Base-by-base conservation (phyloP, 2,888 invertebrate genomes). In the Cosmopolites sordidus region DNA sequence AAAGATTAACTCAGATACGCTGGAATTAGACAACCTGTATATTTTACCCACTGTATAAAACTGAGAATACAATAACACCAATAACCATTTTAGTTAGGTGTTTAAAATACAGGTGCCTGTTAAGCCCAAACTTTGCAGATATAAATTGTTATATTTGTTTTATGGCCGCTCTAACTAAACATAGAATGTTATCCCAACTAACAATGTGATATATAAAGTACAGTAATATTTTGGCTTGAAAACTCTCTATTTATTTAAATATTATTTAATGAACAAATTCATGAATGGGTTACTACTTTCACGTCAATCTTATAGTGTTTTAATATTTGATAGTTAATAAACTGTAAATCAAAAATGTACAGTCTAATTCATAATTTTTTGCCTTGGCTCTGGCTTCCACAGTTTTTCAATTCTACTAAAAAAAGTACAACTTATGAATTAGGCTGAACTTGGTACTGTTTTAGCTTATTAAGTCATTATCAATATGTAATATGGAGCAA, bases 141-240 rank as follows among this genome's bases (percentile, higher is more conserved):
- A 11, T n/a, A 12, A 33, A 12, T 27, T 33, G 12, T 33, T 33
- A 33, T 12, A 33, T 12, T 33, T 12, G 12, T 33, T 33, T 12
- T 33, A 33, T 33, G 30, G 14, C 12, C 27, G 37, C 43, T 51
- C 11, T 37, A 8, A 38, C 44, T 37, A 6, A 43, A 52, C 48
- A 33, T 17, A 38, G 46, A 43, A 39, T 55, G 50, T 48, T 30
- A 48, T 51, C 51, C 50, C 51, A 48, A 48, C 55, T 51, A 55
- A 54, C 42, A 39, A 49, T 50, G 55, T 51, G 55, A 55, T 55
- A 55, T 42, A 43, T 15, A 17, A 55, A 42, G 29, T 54, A 54
- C 46, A 54, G 53, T 50, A 54, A 50, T 49, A 4, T 33, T 46
- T 46, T 45, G 54, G 45, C 54, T 42, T 33, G 33, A 33, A n/a